Conservation (phyloP, 2,797 vertebrate species). For the Dromococcyx pavoninus region DNA sequence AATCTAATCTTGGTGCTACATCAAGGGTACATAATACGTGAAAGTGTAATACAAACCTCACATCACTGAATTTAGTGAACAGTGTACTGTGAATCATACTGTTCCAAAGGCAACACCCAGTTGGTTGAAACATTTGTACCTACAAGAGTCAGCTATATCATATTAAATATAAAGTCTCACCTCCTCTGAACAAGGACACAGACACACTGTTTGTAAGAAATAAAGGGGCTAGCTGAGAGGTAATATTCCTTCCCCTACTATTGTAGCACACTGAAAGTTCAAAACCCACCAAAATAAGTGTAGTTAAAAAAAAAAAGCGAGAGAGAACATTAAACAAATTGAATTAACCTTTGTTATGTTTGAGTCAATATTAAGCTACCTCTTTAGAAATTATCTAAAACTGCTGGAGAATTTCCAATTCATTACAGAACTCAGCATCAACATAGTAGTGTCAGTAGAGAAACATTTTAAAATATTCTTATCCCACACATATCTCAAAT, state of each 20-base stretch:
- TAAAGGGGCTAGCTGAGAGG: not conserved
- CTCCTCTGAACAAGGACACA: not conserved
- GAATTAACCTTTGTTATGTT: not conserved
- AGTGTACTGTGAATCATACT: not conserved
- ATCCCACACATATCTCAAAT: not conserved
- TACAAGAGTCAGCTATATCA: not conserved
- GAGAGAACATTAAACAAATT: not conserved
- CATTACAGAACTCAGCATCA: not conserved
- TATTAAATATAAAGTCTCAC: not conserved
- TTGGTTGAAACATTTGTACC: not conserved
- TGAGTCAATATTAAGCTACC: not conserved
- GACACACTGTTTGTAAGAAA: not conserved
- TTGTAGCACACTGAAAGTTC: not conserved
- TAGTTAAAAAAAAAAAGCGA: not conserved
- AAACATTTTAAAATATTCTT: not conserved
- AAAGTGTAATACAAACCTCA: not conserved
- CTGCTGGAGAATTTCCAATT: not conserved
- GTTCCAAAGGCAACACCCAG: not conserved
- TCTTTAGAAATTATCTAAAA: slow-evolving; percentile 1
- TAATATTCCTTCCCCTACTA: not conserved
- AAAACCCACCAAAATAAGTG: not conserved
- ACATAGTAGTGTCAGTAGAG: not conserved
- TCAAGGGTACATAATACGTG: not conserved
- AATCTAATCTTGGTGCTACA: not conserved
- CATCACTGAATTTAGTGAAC: not conserved